Evolutionary conservation across 2,888 invertebrate species (phyloP), one percentile per base, ranked within the genome.

Genomic region (Ceramica pisi): DNA sequence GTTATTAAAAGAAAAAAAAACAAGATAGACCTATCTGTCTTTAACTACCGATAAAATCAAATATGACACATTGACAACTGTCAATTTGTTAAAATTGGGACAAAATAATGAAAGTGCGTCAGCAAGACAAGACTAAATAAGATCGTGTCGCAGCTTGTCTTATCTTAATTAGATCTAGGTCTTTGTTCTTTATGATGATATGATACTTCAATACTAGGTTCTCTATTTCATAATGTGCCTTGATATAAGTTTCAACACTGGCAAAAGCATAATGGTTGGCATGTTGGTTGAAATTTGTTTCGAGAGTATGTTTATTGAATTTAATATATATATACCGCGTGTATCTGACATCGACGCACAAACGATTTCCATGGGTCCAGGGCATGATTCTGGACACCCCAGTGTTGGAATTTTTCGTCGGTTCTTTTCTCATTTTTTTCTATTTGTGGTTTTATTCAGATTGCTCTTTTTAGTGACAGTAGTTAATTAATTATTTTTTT

Each of bases 41-140:
- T 31, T 53, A n/a, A n/a, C n/a, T n/a, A 60, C 14, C 41, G 46
- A 63, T 65, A 38, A 48, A 12, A 60, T 67, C 61, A 26, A 26
- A 41, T 56, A 65, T 68, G 65, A 61, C 61, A 73, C 48, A 61
- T 71, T 81, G 85, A 83, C 81, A 78, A 66, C 62, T 76, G 85
- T 76, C 78, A 76, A 69, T 73, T 73, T 67, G 59, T 50, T 64
- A 65, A 67, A 66, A 61, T 67, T 46, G 61, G 57, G 63, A 23
- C 60, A 64, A 62, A 67, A 14, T 46, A 75, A 76, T 70, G 59
- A 79, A 73, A 73, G 73, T 65, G n/a, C 73, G 21, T 63, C 59
- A 57, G 48, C n/a, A 10, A n/a, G 53, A 16, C 41, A 72, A 41
- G 50, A 44, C 10, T 9, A 0, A 23, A 44, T 21, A 44, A 4